These are phyloP conservation scores for Melanargia galathea DNA, from an alignment of 2,888 invertebrate genomes.

Conservation along the genomic window DNA sequence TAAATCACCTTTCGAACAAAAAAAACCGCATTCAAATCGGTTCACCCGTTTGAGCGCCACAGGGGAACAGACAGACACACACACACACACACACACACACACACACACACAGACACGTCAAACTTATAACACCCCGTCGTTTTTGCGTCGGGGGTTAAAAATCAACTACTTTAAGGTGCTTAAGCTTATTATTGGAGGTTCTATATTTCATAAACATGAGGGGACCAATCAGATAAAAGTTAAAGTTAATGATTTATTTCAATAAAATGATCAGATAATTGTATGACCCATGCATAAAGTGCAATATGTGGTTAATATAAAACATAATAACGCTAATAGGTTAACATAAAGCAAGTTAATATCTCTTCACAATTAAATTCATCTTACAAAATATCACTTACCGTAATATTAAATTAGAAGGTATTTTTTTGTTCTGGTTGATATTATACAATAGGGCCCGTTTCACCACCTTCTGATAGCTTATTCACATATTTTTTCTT, in stretches of 20 bases:
- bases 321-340: not conserved
- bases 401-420: constrained; percentile 18
- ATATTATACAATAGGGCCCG: constrained; percentile 25
- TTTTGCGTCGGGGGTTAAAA: no score
- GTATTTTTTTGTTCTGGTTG: constrained; percentile 19
- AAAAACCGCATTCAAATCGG: no score
- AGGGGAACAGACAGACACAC: no score
- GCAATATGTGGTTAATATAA: not conserved
- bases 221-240: constrained; percentile 67
- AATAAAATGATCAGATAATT: not conserved
- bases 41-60: no score
- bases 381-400: constrained; percentile 11
- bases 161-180: not conserved
- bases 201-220: constrained; percentile 59
- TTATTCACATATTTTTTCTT: no score
- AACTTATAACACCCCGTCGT: no score
- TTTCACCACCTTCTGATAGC: no score
- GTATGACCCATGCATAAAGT: not conserved
- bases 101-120: no score
- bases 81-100: no score
- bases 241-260: constrained; percentile 41
- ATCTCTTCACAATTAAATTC: constrained; percentile 17
- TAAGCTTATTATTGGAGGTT: constrained; percentile 33
- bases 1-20: no score
- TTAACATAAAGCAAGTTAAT: not conserved